These are phyloP conservation scores for Lepilemur septentrionalis DNA, from an alignment of 2,797 vertebrate species.

Conservation along the genomic window DNA sequence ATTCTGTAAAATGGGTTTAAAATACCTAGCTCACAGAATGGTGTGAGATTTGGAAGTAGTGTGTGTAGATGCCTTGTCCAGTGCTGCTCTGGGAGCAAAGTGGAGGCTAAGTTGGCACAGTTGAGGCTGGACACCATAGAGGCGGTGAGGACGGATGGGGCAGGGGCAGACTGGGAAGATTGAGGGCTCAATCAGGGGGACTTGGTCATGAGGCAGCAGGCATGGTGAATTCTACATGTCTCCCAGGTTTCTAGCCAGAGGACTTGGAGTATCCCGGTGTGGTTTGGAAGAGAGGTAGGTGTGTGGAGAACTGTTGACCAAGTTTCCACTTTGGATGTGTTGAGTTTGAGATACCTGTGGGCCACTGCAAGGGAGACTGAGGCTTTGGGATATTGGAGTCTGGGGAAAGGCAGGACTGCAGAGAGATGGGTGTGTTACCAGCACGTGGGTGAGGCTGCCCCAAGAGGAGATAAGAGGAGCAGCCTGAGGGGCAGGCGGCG, in stretches of 20 bases:
- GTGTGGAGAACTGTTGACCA: background rate
- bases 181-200: background rate
- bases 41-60: background rate
- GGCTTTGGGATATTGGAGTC: background rate
- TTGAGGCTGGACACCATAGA: background rate
- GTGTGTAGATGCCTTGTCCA: background rate
- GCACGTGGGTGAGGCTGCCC: background rate
- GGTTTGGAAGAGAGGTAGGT: background rate
- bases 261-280: background rate
- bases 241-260: background rate
- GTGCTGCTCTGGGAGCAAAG: background rate
- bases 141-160: background rate
- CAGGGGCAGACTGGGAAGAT: background rate
- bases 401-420: too few relatives aligned
- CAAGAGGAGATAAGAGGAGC: constrained; percentile 7
- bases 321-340: background rate
- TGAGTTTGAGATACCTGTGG: background rate
- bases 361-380: background rate
- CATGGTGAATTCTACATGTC: background rate
- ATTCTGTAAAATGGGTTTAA: background rate
- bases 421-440: background rate
- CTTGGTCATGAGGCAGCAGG: background rate
- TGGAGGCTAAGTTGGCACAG: background rate
- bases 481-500: background rate
- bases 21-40: background rate